Evolutionary conservation across 2,888 invertebrate species (phyloP).

Genomic region (Diploptera punctata): DNA sequence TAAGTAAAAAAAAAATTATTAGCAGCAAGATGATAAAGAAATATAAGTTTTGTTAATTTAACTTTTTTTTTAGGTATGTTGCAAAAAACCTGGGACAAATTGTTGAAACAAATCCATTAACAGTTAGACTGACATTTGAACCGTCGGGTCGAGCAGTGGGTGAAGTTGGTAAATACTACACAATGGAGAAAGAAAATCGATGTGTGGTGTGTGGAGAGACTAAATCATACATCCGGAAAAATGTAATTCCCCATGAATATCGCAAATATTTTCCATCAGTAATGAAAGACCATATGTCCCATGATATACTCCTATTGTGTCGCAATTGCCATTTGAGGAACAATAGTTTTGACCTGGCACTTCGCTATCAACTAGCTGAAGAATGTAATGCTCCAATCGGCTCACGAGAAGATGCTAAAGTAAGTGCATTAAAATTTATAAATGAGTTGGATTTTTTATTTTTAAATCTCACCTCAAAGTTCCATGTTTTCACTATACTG

Average conservation of each 20-base stretch:
- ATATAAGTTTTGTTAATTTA: too few relatives aligned
- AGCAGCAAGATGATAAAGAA: too few relatives aligned
- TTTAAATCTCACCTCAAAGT: too few relatives aligned
- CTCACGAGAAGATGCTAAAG: constrained; percentile 47
- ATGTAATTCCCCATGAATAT: constrained; percentile 84
- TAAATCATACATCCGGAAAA: constrained; percentile 75
- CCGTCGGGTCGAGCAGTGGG: constrained; percentile 76
- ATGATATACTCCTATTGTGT: constrained; percentile 80
- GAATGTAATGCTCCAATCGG: constrained; percentile 70
- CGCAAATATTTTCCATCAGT: constrained; percentile 77
- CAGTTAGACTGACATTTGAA: constrained; percentile 77
- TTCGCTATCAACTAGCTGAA: constrained; percentile 65
- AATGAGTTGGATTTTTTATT: too few relatives aligned
- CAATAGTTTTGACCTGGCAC: constrained; percentile 66
- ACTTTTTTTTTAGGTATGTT: too few relatives aligned
- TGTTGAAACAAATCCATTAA: constrained; percentile 62
- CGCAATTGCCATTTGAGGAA: constrained; percentile 72
- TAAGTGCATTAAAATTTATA: too few relatives aligned
- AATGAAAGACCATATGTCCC: constrained; percentile 82
- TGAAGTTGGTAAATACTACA: constrained; percentile 75
- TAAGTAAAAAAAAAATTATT: too few relatives aligned
- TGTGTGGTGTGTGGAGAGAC: constrained; percentile 80
- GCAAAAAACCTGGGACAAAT: constrained; percentile 56
- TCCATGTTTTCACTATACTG: too few relatives aligned
- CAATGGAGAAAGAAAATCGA: constrained; percentile 71